phyloP scores from a whole-genome alignment of 2,113 vertebrate genomes.

The Orientallactaga bullata region DNA sequence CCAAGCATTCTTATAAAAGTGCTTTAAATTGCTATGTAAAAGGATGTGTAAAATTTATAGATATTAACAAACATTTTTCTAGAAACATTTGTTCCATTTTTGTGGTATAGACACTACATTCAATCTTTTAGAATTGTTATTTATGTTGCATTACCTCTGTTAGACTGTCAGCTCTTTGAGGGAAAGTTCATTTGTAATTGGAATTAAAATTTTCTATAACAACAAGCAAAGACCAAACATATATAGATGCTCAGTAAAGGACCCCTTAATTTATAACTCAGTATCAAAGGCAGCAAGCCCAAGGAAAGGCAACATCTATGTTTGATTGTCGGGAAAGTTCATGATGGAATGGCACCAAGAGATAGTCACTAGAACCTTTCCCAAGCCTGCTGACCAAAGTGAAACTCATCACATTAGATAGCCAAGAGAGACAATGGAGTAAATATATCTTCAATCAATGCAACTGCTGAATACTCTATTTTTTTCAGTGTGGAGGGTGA shows the following conservation, averaged over 20 bases:
- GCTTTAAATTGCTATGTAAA: slow-evolving; percentile 36
- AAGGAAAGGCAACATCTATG: slow-evolving; percentile 24
- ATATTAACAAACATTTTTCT: slow-evolving; percentile 30
- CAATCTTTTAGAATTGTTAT: slow-evolving; percentile 6
- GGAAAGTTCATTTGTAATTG: slow-evolving; percentile 26
- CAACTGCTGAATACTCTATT: background rate
- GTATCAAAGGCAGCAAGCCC: slow-evolving; percentile 15
- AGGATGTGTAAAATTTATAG: background rate
- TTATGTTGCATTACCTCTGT: slow-evolving; percentile 23
- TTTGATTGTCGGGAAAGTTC: slow-evolving; percentile 39
- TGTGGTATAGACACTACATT: background rate
- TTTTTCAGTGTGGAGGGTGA: background rate
- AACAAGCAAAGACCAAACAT: slow-evolving; percentile 20
- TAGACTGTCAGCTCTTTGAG: background rate
- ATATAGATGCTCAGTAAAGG: slow-evolving; percentile 9
- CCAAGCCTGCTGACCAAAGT: background rate
- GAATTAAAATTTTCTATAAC: slow-evolving; percentile 40
- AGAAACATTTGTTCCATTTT: slow-evolving; percentile 42
- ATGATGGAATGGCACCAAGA: background rate
- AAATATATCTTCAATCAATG: background rate
- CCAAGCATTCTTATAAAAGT: slow-evolving; percentile 20
- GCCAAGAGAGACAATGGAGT: background rate
- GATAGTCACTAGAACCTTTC: background rate
- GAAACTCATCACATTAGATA: background rate
- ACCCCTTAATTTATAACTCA: background rate